A percentile compares a stretch with the other conserved stretches of the same genome.
phyloP scores from a whole-genome alignment of 2,113 vertebrate species.

The Trichechus manatus region DNA sequence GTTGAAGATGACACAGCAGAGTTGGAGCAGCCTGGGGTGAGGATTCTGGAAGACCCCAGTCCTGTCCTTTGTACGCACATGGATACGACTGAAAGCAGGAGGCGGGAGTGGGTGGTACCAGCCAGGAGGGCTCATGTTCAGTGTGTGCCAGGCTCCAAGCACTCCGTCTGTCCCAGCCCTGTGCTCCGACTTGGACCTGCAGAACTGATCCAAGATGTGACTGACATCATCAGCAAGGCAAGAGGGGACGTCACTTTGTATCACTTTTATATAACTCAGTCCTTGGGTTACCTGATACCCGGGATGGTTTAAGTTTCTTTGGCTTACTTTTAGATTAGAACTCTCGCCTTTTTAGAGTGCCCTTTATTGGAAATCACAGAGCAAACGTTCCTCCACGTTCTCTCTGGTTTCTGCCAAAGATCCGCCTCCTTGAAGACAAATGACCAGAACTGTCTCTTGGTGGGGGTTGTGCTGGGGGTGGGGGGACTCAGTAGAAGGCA shows the following conservation, averaged over 20 bases:
- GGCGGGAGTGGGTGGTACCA: too few species aligned
- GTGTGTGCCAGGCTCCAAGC: too few species aligned
- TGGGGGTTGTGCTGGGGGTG: background rate
- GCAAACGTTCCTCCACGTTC: rapidly evolving
- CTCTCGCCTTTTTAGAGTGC: background rate
- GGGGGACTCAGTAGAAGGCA: background rate
- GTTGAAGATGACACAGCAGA: background rate
- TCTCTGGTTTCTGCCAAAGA: background rate
- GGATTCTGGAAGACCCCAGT: rapidly evolving
- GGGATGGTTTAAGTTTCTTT: background rate
- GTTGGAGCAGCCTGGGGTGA: background rate
- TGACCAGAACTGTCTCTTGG: rapidly evolving
- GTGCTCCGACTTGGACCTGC: background rate
- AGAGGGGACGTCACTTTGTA: background rate
- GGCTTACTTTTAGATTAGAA: background rate
- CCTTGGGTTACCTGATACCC: background rate
- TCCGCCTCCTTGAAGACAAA: rapidly evolving
- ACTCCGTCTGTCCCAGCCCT: rapidly evolving
- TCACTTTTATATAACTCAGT: background rate
- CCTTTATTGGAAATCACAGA: background rate
- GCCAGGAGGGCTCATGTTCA: too few species aligned
- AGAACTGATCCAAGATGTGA: too few species aligned
- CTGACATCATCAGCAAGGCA: rapidly evolving
- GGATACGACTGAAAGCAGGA: background rate
- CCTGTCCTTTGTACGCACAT: rapidly evolving